Conservation (phyloP, 2,797 vertebrate genomes). For the Astyanax mexicanus region DNA sequence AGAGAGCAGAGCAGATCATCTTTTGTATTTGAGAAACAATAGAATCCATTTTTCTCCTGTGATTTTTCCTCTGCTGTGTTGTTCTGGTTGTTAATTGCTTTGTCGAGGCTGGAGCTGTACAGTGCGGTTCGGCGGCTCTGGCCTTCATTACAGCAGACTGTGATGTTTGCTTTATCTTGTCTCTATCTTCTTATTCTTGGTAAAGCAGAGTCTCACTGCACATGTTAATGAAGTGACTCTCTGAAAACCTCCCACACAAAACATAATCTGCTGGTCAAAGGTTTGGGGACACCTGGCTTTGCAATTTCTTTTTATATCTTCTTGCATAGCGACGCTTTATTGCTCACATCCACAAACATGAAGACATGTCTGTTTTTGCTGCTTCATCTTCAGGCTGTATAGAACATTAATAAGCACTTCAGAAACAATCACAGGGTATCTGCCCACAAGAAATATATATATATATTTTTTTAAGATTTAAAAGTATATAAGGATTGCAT, state of each 20-base stretch:
- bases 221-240: too few relatives aligned
- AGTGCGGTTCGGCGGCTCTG: background rate
- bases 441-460: too few relatives aligned
- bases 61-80: background rate
- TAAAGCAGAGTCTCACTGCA: background rate
- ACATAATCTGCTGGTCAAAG: background rate
- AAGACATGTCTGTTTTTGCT: too few relatives aligned
- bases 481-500: too few relatives aligned
- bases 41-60: background rate
- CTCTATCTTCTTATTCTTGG: background rate
- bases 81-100: slow-evolving; percentile 10
- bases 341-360: too few relatives aligned
- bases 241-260: background rate
- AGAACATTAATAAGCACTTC: too few relatives aligned
- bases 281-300: too few relatives aligned
- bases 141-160: background rate
- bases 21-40: slow-evolving; percentile 1
- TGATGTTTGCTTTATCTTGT: background rate
- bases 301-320: too few relatives aligned
- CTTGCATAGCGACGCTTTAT: too few relatives aligned
- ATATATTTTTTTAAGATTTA: too few relatives aligned
- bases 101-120: background rate
- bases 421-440: too few relatives aligned
- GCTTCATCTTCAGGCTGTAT: too few relatives aligned
- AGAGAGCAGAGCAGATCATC: background rate